These are phyloP conservation scores for Allolobophora icterica DNA, from an alignment of 2,888 invertebrate genomes.

Conservation along the genomic window DNA sequence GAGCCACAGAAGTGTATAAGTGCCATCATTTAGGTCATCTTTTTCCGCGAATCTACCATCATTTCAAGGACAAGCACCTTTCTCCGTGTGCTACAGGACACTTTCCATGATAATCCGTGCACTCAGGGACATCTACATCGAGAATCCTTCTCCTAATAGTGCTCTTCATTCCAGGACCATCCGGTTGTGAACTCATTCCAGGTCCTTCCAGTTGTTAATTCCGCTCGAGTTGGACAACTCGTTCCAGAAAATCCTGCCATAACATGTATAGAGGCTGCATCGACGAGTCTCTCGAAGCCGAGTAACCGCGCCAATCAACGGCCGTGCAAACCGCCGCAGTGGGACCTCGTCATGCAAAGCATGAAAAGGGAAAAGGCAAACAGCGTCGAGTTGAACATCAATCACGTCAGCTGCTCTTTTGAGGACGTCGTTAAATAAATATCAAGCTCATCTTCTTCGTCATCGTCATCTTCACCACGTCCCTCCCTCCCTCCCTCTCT, in stretches of 20 bases:
- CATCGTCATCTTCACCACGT: background rate
- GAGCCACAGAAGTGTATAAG: no score
- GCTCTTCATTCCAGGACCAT: background rate
- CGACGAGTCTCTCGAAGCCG: background rate
- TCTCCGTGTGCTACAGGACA: background rate
- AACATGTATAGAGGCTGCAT: background rate
- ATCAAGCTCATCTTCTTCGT: slow-evolving; percentile 17
- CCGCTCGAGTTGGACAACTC: background rate
- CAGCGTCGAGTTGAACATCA: slow-evolving; percentile 2
- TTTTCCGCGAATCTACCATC: background rate
- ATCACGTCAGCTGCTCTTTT: slow-evolving; percentile 17
- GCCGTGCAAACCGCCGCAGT: background rate
- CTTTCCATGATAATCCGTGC: background rate
- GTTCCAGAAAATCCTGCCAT: background rate
- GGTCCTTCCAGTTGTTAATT: background rate
- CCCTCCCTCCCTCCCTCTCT: background rate
- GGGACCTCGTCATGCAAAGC: background rate
- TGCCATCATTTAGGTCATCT: background rate
- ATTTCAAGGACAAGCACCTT: background rate
- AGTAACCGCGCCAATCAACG: background rate
- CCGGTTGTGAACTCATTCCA: background rate
- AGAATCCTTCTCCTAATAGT: background rate
- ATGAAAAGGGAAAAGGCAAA: background rate
- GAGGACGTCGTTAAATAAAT: slow-evolving; percentile 11
- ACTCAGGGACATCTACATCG: background rate